These are phyloP conservation scores for Ylistrum balloti DNA, from an alignment of 1,140 invertebrate genomes.

Conservation along the genomic window DNA sequence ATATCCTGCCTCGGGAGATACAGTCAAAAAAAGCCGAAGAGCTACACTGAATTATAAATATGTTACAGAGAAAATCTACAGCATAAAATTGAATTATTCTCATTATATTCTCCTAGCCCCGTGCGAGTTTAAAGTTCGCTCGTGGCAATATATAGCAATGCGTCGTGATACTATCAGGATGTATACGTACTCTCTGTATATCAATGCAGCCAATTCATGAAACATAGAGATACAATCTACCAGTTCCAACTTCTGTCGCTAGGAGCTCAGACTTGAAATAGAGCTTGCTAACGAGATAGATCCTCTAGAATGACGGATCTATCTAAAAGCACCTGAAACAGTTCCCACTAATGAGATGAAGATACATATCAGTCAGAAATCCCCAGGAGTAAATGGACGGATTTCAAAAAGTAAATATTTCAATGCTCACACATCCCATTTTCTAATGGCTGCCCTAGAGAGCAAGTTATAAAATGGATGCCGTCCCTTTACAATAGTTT, in stretches of 20 bases:
- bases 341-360: background rate
- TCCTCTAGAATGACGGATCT: background rate
- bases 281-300: constrained; percentile 1
- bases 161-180: background rate
- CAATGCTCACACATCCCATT: background rate
- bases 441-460: constrained; percentile 15
- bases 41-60: background rate
- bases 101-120: constrained; percentile 16
- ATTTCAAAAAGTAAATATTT: constrained; percentile 36
- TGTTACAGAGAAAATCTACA: background rate
- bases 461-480: background rate
- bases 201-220: constrained; percentile 29
- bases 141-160: background rate
- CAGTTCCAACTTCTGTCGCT: constrained; percentile 16
- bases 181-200: background rate
- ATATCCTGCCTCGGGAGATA: background rate
- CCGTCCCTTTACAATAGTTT: background rate
- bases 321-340: constrained; percentile 38
- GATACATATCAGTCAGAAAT: background rate
- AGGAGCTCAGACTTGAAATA: constrained; percentile 38
- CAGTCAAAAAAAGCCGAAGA: background rate
- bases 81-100: constrained; percentile 18
- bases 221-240: background rate
- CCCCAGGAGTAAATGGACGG: constrained; percentile 7
- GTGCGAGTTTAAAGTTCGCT: background rate